Base-by-base conservation (phyloP, 1,140 invertebrate species). In the Orius insidiosus region DNA sequence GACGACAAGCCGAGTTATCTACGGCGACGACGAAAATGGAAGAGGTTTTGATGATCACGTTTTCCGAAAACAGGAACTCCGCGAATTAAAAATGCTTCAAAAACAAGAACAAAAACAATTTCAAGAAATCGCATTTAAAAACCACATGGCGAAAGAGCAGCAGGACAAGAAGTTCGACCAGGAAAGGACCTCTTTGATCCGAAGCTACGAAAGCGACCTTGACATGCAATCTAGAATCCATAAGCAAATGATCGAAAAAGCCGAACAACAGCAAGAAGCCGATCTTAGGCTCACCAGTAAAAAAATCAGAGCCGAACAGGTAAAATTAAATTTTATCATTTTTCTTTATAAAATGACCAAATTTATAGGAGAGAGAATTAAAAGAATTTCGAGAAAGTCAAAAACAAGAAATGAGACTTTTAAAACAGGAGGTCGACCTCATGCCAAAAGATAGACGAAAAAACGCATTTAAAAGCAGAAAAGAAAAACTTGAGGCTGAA, bases 91-190 rank as follows among this genome's bases (percentile, higher is more conserved):
- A 67, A 77, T 95, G 73, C 66, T 98, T 33, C 93, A 98, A 66
- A 97, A 97, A 58, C 79, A 85, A 63, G 93, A 98, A 62, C 92
- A 95, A 63, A 96, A 96, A 59, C 90, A 97, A 63, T 93, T 92
- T 65, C 90, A 93, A 59, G 89, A 95, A 63, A 67, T 97, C 40
- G 75, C 80, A 39, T 71, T 83, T 24, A 96, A 96, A 63, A 83
- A 90, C 53, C 78, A 85, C 55, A 68, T 85, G 52, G 76, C 79
- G 9, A 75, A 81, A 49, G 90, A 95, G 46, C 80, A 89, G 59
- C 89, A 94, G 49, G 85, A 89, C 51, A 82, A 84, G 55, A 75
- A 80, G 46, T 88, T 87, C 60, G 85, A 89, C 52, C 80, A 82
- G 64, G 89, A 89, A 59, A 68, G 77, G 44, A 68, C 72, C 19